These are phyloP conservation scores for Sebastolobus alascanus DNA, from an alignment of 2,797 vertebrate genomes.

Conservation along the genomic window DNA sequence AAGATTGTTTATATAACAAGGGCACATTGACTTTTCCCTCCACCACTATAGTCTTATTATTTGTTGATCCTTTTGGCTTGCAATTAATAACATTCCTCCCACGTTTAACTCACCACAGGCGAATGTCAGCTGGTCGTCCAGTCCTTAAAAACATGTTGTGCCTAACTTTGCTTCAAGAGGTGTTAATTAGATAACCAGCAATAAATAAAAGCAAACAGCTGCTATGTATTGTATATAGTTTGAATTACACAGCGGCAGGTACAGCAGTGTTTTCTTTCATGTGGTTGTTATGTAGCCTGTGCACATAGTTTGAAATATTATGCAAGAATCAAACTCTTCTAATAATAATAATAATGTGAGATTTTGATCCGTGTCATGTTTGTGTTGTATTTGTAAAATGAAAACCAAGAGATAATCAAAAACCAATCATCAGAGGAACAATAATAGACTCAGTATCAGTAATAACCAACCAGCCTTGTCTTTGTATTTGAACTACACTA, in stretches of 20 bases:
- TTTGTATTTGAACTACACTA: constrained; percentile 49
- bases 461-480: constrained; percentile 44
- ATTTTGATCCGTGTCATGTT: constrained; percentile 50
- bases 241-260: background rate
- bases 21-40: constrained; percentile 8
- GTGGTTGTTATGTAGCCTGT: constrained; percentile 25
- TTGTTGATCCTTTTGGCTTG: background rate
- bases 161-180: constrained; percentile 44
- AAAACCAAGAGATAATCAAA: constrained; percentile 35
- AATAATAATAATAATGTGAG: constrained; percentile 20
- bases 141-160: constrained; percentile 39
- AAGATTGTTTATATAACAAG: constrained; percentile 8
- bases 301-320: constrained; percentile 53
- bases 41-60: constrained; percentile 22
- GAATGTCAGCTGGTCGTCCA: constrained; percentile 46
- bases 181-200: constrained; percentile 54
- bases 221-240: constrained; percentile 19
- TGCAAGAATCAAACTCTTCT: constrained; percentile 46
- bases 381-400: constrained; percentile 45
- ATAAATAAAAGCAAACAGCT: constrained; percentile 47
- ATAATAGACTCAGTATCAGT: constrained; percentile 7
- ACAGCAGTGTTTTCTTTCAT: background rate
- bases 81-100: constrained; percentile 11
- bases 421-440: constrained; percentile 14
- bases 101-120: constrained; percentile 31